Evolutionary conservation across 1,140 invertebrate genomes (phyloP), one percentile per base, ranked within the genome.

Genomic region (Drosophila pectinifera): DNA sequence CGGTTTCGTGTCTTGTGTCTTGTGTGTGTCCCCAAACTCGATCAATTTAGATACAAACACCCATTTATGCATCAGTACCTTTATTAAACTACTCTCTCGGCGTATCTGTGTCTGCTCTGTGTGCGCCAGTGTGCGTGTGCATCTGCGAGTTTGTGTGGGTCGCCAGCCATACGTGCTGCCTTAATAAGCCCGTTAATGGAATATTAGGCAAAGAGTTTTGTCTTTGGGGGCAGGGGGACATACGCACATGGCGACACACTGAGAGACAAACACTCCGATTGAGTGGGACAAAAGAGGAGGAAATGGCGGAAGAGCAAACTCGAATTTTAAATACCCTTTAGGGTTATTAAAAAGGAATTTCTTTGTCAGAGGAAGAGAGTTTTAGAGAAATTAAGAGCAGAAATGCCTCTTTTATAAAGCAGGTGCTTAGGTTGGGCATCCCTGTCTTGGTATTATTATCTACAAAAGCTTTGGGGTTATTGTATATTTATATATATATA

Each of bases 21-120:
- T 70, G 72, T 88, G 80, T 89, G 84, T 89, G 84, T 89, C 84
- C 84, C 84, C 85, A 89, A 89, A 89, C 80, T 84, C 84, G 84
- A 89, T 89, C 84, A 89, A 89, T 89, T 89, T 89, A 89, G 84
- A 89, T 89, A 89, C 84, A 89, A 89, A 89, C 84, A 89, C 80
- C 84, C 84, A 89, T 89, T 89, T 89, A 89, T 84, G 85, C 84
- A 89, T 84, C 84, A 89, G 84, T 89, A 89, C 84, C 84, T 89
- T 89, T 90, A 89, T 89, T 89, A 89, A 89, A 89, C 85, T 89
- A 89, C 72, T 64, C 48, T 8, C 73, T 34, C 63, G 24, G 14
- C 43, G 14, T 61, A 14, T 53, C 26, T 38, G 13, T 64, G n/a
- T 49, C 28, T 56, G 49, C 8, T 57, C 4, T 36, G 16, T 16